Conservation (phyloP, 2,888 invertebrate genomes). For the Drosophila parthenogenetica region DNA sequence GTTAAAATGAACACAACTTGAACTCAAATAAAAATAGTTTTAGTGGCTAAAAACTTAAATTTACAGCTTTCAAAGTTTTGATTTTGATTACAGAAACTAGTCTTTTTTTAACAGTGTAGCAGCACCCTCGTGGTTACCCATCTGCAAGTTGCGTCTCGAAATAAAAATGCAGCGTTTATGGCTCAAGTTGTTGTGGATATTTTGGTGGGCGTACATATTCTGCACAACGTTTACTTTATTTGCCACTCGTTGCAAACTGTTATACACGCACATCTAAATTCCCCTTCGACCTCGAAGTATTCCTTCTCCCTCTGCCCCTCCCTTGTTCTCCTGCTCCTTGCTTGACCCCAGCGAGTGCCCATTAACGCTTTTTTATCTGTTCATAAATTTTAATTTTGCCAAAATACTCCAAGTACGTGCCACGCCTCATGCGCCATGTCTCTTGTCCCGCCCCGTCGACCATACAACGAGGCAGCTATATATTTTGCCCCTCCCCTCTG, state of each 20-base stretch:
- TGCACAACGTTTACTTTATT: constrained; percentile 52
- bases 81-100: too few relatives aligned
- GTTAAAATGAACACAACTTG: too few relatives aligned
- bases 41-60: too few relatives aligned
- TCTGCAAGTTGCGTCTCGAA: constrained; percentile 36
- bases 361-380: constrained; percentile 81
- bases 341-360: constrained; percentile 70
- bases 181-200: constrained; percentile 56
- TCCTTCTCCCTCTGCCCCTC: neutral
- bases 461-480: constrained; percentile 51
- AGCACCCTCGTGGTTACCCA: constrained; percentile 10
- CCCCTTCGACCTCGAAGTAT: neutral
- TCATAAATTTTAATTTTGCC: constrained; percentile 80
- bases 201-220: constrained; percentile 29
- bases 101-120: too few relatives aligned
- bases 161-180: constrained; percentile 74
- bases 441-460: constrained; percentile 38
- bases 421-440: constrained; percentile 20
- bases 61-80: too few relatives aligned
- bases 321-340: neutral
- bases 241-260: constrained; percentile 47
- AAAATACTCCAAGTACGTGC: constrained; percentile 79
- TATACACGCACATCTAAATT: constrained; percentile 44
- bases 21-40: too few relatives aligned
- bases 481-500: constrained; percentile 46